Base-by-base conservation (phyloP, 2,888 invertebrate genomes). In the Oeneis ivallda region DNA sequence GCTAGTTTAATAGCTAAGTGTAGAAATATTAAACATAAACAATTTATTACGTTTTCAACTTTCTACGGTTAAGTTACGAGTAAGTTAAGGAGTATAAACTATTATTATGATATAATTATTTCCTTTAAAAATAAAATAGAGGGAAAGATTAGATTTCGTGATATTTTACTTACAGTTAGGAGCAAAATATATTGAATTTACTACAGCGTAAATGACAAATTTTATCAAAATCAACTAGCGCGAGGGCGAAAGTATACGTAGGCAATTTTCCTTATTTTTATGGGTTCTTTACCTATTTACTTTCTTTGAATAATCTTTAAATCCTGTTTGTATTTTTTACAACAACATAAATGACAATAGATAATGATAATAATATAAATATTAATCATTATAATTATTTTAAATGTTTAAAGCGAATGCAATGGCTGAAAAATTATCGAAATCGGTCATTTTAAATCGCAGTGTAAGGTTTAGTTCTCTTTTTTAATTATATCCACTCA, bases 181-280 rank as follows among this genome's bases (percentile, higher is more conserved):
- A 19, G 11, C 11, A 17, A 19, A 53, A 13, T 17, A 56, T 19
- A 56, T 56, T 56, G 39, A 19, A 56, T 56, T 56, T 41, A 41
- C 39, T 56, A 56, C n/a, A 4, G 41, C 39, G 39, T 11, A 41
- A 19, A 54, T 54, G 54, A 54, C 7, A 54, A 56, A 56, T 56
- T 56, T 10, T 19, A 56, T 56, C 19, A 39, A 56, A 17, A 34
- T 34, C 17, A n/a, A n/a, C n/a, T n/a, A 19, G 7, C 41, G 1
- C 13, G 39, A 41, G 41, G 56, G 17, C 41, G 39, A 13, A 11
- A 41, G 19, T 6, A 41, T 39, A 10, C 8, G 34, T 19, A 50
- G 13, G 26, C 49, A 50, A 50, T 50, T 26, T 50, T 26, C 26
- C 49, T 26, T 26, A 26, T 19, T 50, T 50, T 47, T 50, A 47